Base-by-base conservation (phyloP, 2,113 vertebrate genomes). In the Sylvilagus bachmani region DNA sequence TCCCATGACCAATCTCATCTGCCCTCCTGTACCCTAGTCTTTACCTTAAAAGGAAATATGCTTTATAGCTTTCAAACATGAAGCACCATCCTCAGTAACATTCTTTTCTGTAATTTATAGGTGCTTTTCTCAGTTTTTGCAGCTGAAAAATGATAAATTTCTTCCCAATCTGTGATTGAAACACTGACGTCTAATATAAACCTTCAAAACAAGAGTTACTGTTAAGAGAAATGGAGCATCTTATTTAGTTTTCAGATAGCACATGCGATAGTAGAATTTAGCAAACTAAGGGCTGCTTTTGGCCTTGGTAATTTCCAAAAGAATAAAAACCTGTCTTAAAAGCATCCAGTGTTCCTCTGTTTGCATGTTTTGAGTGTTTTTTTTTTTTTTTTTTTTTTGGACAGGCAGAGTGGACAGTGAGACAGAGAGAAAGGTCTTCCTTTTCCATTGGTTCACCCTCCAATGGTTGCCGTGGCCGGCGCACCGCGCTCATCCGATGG, bases 71-170 rank as follows among this genome's bases (percentile, higher is more conserved):
- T 96, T 95, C 71, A 94, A 64, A 84, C n/a, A 61, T 58, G 24
- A 87, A 66, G 58, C 29, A 67, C 11, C 9, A 0, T 67, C 29
- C 10, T 79, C 36, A 51, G 10, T 71, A 89, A 93, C 24, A 66
- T 90, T 86, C 73, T 89, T 25, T 88, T 67, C 29, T 62, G 29
- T 78, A 87, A 62, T 93, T 87, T 83, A 3, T 82, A 38, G 71
- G 12, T 61, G n/a, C 8, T 36, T 84, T 77, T 55, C 66, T 33
- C 22, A 19, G 27, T 5, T 69, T 96, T 86, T 80, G 70, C 16
- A 90, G 88, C 16, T 90, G 69, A 86, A 78, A 88, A 95, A 74
- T 83, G 27, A 36, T 80, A 61, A 53, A 64, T 94, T 91, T 90
- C 53, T 89, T 92, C 19, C 16, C 27, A 71, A 66, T 9, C 61